Evolutionary conservation across 35 echinoderm and acorn worm species (phyloP).

Genomic region (Chiridota heheva): DNA sequence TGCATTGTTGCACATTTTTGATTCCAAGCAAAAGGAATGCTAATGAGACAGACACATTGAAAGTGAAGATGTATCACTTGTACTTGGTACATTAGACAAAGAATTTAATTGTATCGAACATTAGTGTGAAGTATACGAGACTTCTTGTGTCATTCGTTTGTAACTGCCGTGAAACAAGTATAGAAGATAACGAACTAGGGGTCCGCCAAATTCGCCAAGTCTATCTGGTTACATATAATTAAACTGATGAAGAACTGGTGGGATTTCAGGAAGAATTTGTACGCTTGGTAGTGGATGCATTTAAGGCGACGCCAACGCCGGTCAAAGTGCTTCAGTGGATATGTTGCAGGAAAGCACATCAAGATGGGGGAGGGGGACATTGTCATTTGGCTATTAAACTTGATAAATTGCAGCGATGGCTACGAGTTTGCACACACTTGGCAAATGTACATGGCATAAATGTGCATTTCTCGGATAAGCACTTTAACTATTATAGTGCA

Average conservation of each 20-base stretch:
- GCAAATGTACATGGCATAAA: background rate
- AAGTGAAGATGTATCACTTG: too few species aligned
- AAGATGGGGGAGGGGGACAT: background rate
- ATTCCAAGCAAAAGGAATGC: too few species aligned
- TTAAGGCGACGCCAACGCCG: background rate
- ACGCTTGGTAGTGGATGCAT: background rate
- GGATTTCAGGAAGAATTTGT: background rate
- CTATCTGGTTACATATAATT: slow-evolving; percentile 22
- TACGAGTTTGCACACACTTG: background rate
- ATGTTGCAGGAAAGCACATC: background rate
- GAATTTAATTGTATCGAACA: too few species aligned
- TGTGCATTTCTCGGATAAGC: slow-evolving; percentile 10
- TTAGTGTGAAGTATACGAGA: too few species aligned
- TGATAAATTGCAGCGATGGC: background rate
- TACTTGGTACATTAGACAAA: too few species aligned
- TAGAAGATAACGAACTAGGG: too few species aligned
- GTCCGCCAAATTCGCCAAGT: slow-evolving; percentile 13
- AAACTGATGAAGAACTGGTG: background rate
- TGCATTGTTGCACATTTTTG: too few species aligned
- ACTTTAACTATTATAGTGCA: slow-evolving; percentile 30
- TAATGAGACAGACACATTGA: too few species aligned
- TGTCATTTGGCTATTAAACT: slow-evolving; percentile 26
- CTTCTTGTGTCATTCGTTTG: too few species aligned
- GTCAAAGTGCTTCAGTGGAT: background rate
- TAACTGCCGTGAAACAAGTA: too few species aligned